Evolutionary conservation across 1,140 invertebrate species (phyloP), one percentile per base, ranked within the genome.

Genomic region (Armadillidium nasatum): DNA sequence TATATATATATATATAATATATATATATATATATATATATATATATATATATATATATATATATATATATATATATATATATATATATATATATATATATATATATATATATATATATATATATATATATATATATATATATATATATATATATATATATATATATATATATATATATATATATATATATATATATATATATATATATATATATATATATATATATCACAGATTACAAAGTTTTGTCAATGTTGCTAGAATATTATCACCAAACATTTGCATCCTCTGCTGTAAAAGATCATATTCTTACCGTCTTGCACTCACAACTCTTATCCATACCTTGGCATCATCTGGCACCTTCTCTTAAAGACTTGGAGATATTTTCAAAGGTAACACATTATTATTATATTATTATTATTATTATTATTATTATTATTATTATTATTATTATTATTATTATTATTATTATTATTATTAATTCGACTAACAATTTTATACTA

Each of bases 191-290:
- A n/a, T n/a, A n/a, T n/a, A n/a, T n/a, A n/a, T n/a, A n/a, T n/a
- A n/a, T n/a, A n/a, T n/a, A n/a, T n/a, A n/a, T n/a, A n/a, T n/a
- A n/a, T n/a, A n/a, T n/a, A n/a, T n/a, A n/a, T n/a, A n/a, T n/a
- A n/a, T n/a, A n/a, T 60, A 33, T 83, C 79, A 76, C 80, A 84
- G 88, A 87, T 33, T 88, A 85, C 0, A 87, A 84, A 76, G 88
- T 91, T 10, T 83, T 92, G 15, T 88, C 88, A 72, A 89, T 88
- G 75, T 82, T 91, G 0, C 92, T 91, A 87, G 88, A 91, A 76
- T 92, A 91, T 85, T 94, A 93, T 83, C 88, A 89, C 4, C 87
- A 86, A 7, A 88, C 88, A 80, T 91, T 88, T 83, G 89, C 90
- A 0, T 88, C 90, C 77, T 83, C 85, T n/a, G 88, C 88, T 0